Base-by-base conservation (phyloP, 2,113 vertebrate genomes). In the Megaptera novaeangliae region DNA sequence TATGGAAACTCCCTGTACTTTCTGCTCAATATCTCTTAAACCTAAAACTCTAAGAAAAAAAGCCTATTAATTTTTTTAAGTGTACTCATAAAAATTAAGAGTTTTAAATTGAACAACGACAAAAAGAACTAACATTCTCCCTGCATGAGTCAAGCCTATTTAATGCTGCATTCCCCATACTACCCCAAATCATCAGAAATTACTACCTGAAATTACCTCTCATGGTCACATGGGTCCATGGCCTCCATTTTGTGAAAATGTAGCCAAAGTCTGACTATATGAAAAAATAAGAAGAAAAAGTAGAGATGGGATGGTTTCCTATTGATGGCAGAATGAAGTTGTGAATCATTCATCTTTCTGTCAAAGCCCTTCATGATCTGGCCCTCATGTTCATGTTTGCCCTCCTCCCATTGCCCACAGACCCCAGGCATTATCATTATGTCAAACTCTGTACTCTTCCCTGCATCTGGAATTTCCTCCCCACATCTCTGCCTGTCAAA, bases 331-430 rank as follows among this genome's bases (percentile, higher is more conserved):
- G 87, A 52, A 25, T 55, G n/a, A 66, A 41, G 31, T 31, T n/a
- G 36, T 57, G 41, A 91, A 29, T 74, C 86, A 36, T 77, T 88
- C 81, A n/a, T 36, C 46, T 94, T 78, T 55, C 77, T 74, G 36
- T n/a, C 69, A 64, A 61, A 95, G 74, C 23, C 49, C 49, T 68
- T 44, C 29, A 10, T 20, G 21, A 41, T 29, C 34, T 39, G 57
- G 17, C 10, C n/a, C 3, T 57, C 17, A 0, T 2, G 0, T 36
- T 64, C n/a, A 39, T 36, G 44, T 34, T 6, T 39, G n/a, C 18
- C 44, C 10, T 17, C 46, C 27, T 74, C 3, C n/a, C 64, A 34
- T 23, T 29, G 31, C 44, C 44, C 55, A 2, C 39, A 15, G 2
- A 36, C 66, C 23, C 23, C 34, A 27, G 69, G 13, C 61, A 49